These are phyloP conservation scores for Criorhina ranunculi DNA, from an alignment of 2,888 invertebrate genomes.

Conservation along the genomic window DNA sequence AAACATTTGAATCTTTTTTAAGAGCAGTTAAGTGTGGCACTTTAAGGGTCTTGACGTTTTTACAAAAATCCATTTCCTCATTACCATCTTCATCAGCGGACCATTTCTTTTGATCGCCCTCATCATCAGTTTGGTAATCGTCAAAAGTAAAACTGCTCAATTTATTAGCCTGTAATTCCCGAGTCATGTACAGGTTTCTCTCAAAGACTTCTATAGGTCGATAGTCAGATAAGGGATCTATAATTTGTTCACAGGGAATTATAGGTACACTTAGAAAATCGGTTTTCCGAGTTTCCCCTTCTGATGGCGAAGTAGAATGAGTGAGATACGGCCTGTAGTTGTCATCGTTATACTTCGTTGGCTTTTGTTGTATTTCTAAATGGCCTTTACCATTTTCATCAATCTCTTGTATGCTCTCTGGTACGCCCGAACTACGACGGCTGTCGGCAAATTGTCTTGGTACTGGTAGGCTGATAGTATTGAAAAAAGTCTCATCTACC, in stretches of 20 bases:
- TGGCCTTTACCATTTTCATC: conserved; percentile 79
- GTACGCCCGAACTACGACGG: conserved; percentile 87
- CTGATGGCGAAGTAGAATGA: background rate
- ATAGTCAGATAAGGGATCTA: conserved; percentile 83
- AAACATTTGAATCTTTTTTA: conserved; percentile 81
- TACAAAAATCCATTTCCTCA: conserved; percentile 13
- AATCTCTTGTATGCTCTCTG: conserved; percentile 82
- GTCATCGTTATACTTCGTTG: background rate
- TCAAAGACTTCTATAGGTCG: conserved; percentile 84
- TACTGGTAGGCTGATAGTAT: conserved; percentile 87
- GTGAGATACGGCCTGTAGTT: background rate
- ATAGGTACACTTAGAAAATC: conserved; percentile 82
- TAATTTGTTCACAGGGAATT: conserved; percentile 80
- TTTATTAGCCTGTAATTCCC: conserved; percentile 80
- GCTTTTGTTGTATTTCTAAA: background rate
- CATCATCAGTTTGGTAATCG: background rate
- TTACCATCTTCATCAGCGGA: background rate
- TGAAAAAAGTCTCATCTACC: conserved; percentile 86
- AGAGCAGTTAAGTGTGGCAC: conserved; percentile 82
- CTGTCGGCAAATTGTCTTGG: conserved; percentile 94
- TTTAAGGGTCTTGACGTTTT: conserved; percentile 78
- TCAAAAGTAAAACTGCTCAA: conserved; percentile 13
- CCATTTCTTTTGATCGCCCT: background rate
- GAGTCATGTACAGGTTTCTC: conserved; percentile 82
- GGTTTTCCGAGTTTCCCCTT: conserved; percentile 70